Percentiles rank a stretch among this genome's conserved stretches.
Conservation (phyloP, 2,888 invertebrate species). For the Hyposoter didymator region DNA sequence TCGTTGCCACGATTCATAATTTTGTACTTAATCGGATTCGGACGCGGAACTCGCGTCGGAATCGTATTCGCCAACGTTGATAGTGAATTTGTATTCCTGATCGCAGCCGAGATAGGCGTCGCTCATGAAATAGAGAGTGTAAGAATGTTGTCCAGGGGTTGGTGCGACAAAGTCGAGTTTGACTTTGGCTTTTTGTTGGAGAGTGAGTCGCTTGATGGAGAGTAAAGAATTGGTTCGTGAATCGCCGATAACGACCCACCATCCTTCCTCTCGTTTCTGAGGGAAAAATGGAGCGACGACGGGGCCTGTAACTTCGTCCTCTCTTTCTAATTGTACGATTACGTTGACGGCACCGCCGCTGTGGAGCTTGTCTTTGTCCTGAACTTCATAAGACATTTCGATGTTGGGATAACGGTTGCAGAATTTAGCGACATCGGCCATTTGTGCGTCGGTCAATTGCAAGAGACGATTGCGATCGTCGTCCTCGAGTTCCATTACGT, state of each 20-base stretch:
- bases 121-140: slow-evolving; percentile 99
- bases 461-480: slow-evolving; percentile 92
- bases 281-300: slow-evolving; percentile 99
- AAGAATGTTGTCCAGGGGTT: slow-evolving; percentile 93
- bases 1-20: not conserved
- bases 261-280: slow-evolving; percentile 95
- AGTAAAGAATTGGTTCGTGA: slow-evolving; percentile 96
- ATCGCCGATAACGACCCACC: slow-evolving; percentile 99
- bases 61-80: slow-evolving; percentile 92
- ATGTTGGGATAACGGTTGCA: slow-evolving; percentile 99
- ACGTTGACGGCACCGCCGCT: slow-evolving; percentile 94
- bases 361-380: slow-evolving; percentile 90
- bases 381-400: slow-evolving; percentile 96
- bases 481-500: slow-evolving; percentile 98
- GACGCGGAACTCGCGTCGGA: slow-evolving; percentile 86
- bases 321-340: slow-evolving; percentile 96
- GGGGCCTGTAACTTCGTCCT: slow-evolving; percentile 98
- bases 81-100: slow-evolving; percentile 98
- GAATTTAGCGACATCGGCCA: slow-evolving; percentile 99
- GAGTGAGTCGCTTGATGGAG: slow-evolving; percentile 97
- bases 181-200: slow-evolving; percentile 96
- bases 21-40: slow-evolving; percentile 85
- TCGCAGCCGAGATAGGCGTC: slow-evolving; percentile 99
- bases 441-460: slow-evolving; percentile 93
- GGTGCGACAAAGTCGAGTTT: slow-evolving; percentile 97